phyloP scores from a whole-genome alignment of 2,797 vertebrate genomes.

The Calcarius lapponicus region DNA sequence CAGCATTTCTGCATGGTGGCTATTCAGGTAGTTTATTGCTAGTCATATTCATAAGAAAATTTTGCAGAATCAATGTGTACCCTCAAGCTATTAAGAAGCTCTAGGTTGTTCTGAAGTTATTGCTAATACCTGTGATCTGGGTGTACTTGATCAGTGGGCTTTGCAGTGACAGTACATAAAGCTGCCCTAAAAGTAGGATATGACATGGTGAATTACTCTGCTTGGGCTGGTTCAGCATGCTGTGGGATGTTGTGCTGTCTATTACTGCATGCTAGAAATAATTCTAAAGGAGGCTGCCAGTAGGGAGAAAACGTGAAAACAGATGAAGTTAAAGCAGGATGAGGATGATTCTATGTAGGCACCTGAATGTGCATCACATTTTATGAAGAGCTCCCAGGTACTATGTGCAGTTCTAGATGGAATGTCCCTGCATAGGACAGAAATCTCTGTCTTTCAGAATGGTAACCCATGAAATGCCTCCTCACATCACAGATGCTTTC shows the following conservation, averaged over 20 bases:
- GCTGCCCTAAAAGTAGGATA: neutral
- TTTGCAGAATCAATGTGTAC: rapidly evolving
- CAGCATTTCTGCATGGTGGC: neutral
- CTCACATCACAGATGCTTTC: neutral
- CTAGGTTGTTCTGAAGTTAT: neutral
- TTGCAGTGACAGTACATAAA: neutral
- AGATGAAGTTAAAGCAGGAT: neutral
- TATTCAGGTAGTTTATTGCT: neutral
- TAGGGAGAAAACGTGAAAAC: neutral
- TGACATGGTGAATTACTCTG: neutral
- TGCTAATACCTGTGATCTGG: neutral
- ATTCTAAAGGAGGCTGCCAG: neutral
- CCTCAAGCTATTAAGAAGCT: neutral
- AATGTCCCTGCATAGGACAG: neutral
- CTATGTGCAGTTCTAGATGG: rapidly evolving
- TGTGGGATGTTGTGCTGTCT: neutral
- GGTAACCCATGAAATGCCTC: neutral
- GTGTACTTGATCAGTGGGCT: neutral
- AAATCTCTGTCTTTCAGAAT: neutral
- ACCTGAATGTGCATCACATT: neutral
- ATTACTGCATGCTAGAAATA: neutral
- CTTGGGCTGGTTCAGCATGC: neutral
- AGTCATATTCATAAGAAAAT: neutral
- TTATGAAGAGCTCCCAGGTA: neutral
- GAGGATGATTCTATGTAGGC: neutral